Evolutionary conservation across 2,888 invertebrate species (phyloP).

Genomic region (Lypha dubia): DNA sequence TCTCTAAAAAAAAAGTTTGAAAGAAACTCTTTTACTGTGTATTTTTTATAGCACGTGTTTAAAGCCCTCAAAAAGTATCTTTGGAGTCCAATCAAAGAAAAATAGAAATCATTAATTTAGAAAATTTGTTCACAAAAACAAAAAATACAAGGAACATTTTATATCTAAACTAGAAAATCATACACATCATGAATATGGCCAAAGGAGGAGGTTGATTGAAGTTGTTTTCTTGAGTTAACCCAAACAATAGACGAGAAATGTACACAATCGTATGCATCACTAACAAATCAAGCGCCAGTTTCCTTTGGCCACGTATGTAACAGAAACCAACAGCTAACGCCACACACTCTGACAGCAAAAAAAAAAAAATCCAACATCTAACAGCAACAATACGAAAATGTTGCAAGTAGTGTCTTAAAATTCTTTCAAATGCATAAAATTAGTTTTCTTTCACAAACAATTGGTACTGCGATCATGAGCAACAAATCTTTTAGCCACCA

Average conservation of each 20-base stretch:
- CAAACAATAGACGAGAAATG: conserved; percentile 16
- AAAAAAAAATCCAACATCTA: too few relatives aligned
- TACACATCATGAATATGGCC: conserved; percentile 66
- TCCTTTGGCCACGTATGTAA: conserved; percentile 55
- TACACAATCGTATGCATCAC: background rate
- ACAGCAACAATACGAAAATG: conserved; percentile 25
- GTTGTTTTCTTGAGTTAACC: conserved; percentile 31
- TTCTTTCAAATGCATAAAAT: background rate
- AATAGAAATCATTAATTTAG: conserved; percentile 33
- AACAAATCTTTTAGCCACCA: conserved; percentile 72
- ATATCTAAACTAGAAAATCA: conserved; percentile 62
- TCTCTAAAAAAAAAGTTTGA: too few relatives aligned
- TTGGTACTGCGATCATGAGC: conserved; percentile 62
- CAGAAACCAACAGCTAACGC: conserved; percentile 40
- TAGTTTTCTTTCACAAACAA: conserved; percentile 37
- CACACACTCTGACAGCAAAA: conserved; percentile 38
- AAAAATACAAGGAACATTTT: background rate
- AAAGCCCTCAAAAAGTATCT: conserved; percentile 43
- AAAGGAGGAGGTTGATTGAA: conserved; percentile 66
- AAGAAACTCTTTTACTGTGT: background rate
- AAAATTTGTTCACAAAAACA: background rate
- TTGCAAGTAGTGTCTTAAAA: conserved; percentile 32
- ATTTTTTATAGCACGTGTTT: conserved; percentile 57
- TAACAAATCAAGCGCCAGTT: conserved; percentile 72
- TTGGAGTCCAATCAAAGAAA: conserved; percentile 49